Conservation (phyloP, 1,140 invertebrate species). For the Goniozus legneri region DNA sequence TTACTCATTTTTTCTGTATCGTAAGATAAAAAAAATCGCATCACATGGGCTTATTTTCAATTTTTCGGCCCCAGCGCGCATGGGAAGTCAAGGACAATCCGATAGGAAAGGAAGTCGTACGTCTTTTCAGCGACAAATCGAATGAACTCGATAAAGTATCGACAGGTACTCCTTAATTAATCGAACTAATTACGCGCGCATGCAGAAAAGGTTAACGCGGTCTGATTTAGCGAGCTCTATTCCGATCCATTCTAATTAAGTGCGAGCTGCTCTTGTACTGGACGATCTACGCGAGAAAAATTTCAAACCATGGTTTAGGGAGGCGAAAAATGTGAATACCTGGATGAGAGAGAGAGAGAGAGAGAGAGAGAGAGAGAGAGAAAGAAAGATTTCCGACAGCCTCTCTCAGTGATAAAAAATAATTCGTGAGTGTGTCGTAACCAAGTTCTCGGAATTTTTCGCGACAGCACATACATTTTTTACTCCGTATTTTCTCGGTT, state of each 20-base stretch:
- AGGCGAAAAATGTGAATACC: conserved; percentile 1
- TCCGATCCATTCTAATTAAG: conserved; percentile 37
- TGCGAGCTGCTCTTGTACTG: conserved; percentile 33
- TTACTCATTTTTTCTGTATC: too few species aligned
- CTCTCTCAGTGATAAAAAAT: too few species aligned
- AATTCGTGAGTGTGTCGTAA: too few species aligned
- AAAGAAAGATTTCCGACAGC: conserved; percentile 11
- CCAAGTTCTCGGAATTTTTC: too few species aligned
- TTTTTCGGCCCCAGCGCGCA: too few species aligned
- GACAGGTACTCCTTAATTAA: conserved; percentile 43
- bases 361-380: not conserved
- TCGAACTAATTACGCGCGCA: conserved; percentile 38
- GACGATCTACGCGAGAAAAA: conserved; percentile 1
- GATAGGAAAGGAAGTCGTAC: too few species aligned
- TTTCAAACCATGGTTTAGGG: conserved; percentile 6
- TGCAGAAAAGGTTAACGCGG: conserved; percentile 36
- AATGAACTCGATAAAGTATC: conserved; percentile 45
- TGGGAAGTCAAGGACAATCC: too few species aligned
- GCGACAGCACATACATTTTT: too few species aligned
- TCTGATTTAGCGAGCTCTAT: conserved; percentile 38
- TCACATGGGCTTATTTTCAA: too few species aligned
- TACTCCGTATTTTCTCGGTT: too few species aligned
- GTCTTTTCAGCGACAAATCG: too few species aligned
- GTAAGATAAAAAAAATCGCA: too few species aligned
- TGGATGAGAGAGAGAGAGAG: not conserved